Evolutionary conservation across 2,888 invertebrate species (phyloP), one percentile per base, ranked within the genome.

Genomic region (Tanypteryx hageni): DNA sequence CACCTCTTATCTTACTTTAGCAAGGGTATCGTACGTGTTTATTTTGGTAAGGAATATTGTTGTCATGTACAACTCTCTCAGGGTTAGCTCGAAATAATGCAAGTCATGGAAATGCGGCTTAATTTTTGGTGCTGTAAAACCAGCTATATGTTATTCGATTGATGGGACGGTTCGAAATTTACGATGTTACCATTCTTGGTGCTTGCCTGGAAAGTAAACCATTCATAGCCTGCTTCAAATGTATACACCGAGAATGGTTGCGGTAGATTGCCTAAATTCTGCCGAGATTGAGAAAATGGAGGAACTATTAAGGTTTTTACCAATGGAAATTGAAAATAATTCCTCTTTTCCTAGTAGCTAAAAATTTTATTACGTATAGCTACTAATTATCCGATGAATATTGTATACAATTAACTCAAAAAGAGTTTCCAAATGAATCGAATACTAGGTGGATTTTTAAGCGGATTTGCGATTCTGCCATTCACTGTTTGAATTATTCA

Each of bases 161-260:
- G 76, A 22, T 76, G n/a, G 76, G 76, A 76, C 13, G 18, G 13
- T 76, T n/a, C 22, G 27, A 76, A 22, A 27, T 76, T 76, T 76
- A 76, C 76, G 76, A 76, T 27, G 27, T 13, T 22, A 76, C 76
- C 76, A 76, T 76, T 22, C 2, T 27, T 13, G 76, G 76, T 76
- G 76, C 76, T 76, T 76, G 27, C 76, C 76, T 76, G 76, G 27
- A 76, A 76, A 76, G 76, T 76, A 27, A 76, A 76, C 22, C 76
- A 76, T 76, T 76, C 22, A 27, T 27, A 22, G 13, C 76, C 22
- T 27, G 76, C 22, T 76, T 27, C 76, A 76, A 76, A 76, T 83
- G 44, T 56, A 18, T 83, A 44, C 83, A 2, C 56, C 83, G 5
- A 27, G 56, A 10, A 44, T 16, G 14, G 16, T 31, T 31, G 44